These are phyloP conservation scores for Cassiopea xamachana DNA, from an alignment of 30 jellyfish, hydroid and myxozoan genomes.

Conservation along the genomic window DNA sequence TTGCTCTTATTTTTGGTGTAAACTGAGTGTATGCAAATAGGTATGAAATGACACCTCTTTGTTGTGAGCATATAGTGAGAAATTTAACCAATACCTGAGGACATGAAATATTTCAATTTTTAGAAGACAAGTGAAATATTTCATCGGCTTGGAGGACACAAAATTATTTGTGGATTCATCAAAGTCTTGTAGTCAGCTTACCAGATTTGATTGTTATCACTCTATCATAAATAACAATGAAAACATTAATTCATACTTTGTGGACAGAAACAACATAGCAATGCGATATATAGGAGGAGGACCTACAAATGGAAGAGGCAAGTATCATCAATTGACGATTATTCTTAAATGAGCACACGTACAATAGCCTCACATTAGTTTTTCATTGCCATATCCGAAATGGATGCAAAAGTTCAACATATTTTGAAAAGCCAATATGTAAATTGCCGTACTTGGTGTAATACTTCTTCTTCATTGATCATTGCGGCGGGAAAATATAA, in stretches of 20 bases:
- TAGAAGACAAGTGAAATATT: background rate
- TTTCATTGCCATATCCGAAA: too few species aligned
- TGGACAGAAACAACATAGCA: background rate
- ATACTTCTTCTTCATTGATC: too few species aligned
- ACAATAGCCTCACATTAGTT: too few species aligned
- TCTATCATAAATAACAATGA: background rate
- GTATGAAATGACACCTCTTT: too few species aligned
- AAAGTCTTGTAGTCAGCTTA: conserved; percentile 4
- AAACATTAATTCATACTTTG: background rate
- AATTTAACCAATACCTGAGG: background rate
- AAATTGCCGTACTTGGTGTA: too few species aligned
- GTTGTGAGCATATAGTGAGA: background rate
- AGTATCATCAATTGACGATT: background rate
- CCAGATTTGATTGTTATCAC: conserved; percentile 10
- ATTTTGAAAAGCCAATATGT: too few species aligned
- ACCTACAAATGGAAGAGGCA: conserved; percentile 16
- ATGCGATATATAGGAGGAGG: conserved; percentile 25
- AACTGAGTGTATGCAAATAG: too few species aligned
- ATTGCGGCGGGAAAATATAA: too few species aligned
- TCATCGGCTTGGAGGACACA: background rate
- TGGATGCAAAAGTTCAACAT: too few species aligned
- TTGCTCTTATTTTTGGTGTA: too few species aligned
- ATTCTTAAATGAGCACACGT: too few species aligned
- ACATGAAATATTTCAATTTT: background rate
- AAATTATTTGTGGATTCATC: conserved; percentile 2